A percentile compares a stretch with the other conserved stretches of the same genome.
Conservation (phyloP, 2,888 invertebrate species). For the Archips crataeganus region DNA sequence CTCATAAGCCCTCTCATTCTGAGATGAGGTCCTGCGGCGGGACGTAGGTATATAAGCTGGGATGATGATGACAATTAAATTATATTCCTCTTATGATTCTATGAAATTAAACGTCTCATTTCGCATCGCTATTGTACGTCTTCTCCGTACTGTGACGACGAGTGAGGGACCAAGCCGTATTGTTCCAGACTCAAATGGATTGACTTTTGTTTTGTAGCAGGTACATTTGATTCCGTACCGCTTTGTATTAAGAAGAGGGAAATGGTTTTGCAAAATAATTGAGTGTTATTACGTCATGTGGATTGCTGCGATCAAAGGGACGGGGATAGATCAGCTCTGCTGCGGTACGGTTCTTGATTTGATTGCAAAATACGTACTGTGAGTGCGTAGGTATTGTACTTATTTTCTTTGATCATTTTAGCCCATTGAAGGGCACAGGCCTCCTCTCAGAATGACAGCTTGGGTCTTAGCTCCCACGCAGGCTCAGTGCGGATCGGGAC, state of each 20-base stretch:
- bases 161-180: slow-evolving; percentile 21
- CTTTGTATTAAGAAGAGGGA: slow-evolving; percentile 23
- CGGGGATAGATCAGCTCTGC: background rate
- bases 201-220: slow-evolving; percentile 37
- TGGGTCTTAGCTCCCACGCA: too few relatives aligned
- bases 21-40: too few relatives aligned
- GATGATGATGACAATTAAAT: too few relatives aligned
- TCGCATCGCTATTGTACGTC: background rate
- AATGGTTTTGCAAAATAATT: slow-evolving; percentile 13
- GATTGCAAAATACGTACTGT: background rate
- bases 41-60: too few relatives aligned
- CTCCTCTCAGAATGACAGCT: too few relatives aligned
- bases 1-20: too few relatives aligned
- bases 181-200: slow-evolving; percentile 38
- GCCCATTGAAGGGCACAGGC: too few relatives aligned
- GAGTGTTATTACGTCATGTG: slow-evolving; percentile 13
- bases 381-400: background rate
- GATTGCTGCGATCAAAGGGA: slow-evolving; percentile 5
- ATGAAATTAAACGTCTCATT: background rate
- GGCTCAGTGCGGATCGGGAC: too few relatives aligned
- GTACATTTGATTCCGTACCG: slow-evolving; percentile 34
- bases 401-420: background rate
- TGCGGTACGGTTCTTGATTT: background rate
- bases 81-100: too few relatives aligned
- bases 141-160: slow-evolving; percentile 9